Conservation (phyloP, 37 sponge, comb jelly and placozoan species). For the Aplysina aerophoba region DNA sequence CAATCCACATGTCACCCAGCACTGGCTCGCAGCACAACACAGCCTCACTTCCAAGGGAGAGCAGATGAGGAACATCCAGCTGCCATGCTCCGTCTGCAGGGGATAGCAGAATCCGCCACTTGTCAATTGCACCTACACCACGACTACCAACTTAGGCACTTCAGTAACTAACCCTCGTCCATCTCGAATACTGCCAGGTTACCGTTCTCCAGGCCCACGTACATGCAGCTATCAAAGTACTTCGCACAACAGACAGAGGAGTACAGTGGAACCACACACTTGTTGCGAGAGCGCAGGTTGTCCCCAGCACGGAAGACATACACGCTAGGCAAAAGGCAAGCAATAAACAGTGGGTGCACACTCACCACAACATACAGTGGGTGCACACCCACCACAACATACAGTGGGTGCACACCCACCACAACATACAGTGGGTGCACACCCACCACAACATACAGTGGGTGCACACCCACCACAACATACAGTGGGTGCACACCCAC, state of each 20-base stretch:
- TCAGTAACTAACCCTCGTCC: conserved; percentile 15
- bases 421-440: not conserved
- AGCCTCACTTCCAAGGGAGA: conserved; percentile 13
- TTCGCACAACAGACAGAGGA: conserved; percentile 56
- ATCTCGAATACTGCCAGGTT: conserved; percentile 57
- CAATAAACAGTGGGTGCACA: not conserved
- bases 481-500: not conserved
- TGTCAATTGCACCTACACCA: no score
- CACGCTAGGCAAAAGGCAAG: not conserved
- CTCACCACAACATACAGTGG: conserved; percentile 19
- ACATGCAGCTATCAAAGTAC: conserved; percentile 53
- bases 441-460: not conserved
- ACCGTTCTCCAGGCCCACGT: conserved; percentile 68
- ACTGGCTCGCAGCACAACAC: conserved; percentile 31
- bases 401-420: not conserved
- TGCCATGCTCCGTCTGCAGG: conserved; percentile 22
- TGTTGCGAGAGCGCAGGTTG: conserved; percentile 54
- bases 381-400: not conserved
- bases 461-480: conserved; percentile 5
- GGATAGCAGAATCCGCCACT: not conserved
- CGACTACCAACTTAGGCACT: no score
- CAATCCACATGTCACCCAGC: conserved; percentile 28
- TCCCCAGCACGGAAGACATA: conserved; percentile 43
- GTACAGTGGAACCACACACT: conserved; percentile 32
- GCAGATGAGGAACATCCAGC: conserved; percentile 7